Base-by-base conservation (phyloP, 92 coral and sea anemone genomes). In the Palythoa grandis region DNA sequence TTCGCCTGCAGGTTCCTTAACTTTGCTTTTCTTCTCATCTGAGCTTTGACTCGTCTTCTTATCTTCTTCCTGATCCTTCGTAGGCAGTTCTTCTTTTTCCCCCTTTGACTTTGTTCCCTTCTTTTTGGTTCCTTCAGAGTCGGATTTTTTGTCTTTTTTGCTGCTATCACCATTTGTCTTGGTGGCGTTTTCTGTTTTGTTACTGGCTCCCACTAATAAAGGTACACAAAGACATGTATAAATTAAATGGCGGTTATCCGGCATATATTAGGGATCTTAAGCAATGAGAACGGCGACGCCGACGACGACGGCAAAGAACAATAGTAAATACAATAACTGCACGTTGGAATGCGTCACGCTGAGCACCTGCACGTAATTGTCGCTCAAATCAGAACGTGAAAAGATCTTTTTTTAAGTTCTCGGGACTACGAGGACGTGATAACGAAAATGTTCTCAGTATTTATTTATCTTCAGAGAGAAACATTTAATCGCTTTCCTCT, bases 41-140 rank as follows among this genome's bases (percentile, higher is more conserved):
- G 74, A 35, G 16, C 71, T 60, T 11, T 74, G 16, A 20, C 65
- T 92, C 86, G 77, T 92, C 66, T 88, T 70, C 7, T 87, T 53
- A 53, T 87, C 71, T 24, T 82, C 86, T 17, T 76, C 52, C 50
- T 43, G 50, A 43, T 43, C 50, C 82, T 91, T 87, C 77, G 58
- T 74, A 3, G 68, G 69, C 76, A 86, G 86, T 66, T 83, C 84
- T 43, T 88, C 90, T 65, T 73, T 86, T 65, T 52, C 74, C 37
- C 87, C 88, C 66, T 82, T 87, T 79, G 66, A 67, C 3, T 86
- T 87, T 83, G 72, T 82, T 82, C 72, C 38, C 13, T 25, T 54
- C 14, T 77, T 65, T 39, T 86, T 86, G 24, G 79, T 37, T 10
- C 24, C 74, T 48, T 54, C 48, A 35, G 70, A 53, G 54, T 50